Evolutionary conservation across 2,797 vertebrate genomes (phyloP).

Genomic region (Odontamblyopus lacepedii): DNA sequence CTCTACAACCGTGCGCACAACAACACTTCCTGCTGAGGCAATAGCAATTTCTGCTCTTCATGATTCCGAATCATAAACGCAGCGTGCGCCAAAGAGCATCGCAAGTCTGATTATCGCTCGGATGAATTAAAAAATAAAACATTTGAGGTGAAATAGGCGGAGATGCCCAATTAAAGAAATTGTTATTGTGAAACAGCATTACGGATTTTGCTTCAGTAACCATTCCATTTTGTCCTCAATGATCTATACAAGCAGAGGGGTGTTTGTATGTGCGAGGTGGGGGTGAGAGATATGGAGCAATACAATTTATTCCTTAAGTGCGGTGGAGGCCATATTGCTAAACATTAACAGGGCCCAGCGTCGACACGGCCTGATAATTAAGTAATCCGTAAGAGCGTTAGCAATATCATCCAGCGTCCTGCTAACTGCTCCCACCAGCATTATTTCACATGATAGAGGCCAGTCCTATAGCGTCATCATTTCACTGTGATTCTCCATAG

Average conservation of each 20-base stretch:
- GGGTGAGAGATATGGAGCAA: slow-evolving; percentile 74
- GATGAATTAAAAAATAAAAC: slow-evolving; percentile 70
- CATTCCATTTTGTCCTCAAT: slow-evolving; percentile 72
- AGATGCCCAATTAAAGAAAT: slow-evolving; percentile 77
- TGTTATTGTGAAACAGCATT: slow-evolving; percentile 71
- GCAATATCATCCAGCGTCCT: slow-evolving; percentile 78
- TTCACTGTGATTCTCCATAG: slow-evolving; percentile 63
- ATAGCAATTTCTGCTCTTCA: slow-evolving; percentile 71
- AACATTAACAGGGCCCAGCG: slow-evolving; percentile 78
- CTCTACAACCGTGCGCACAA: slow-evolving; percentile 60
- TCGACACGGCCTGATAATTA: slow-evolving; percentile 80
- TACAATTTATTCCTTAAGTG: slow-evolving; percentile 82
- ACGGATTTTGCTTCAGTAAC: slow-evolving; percentile 71
- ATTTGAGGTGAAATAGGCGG: slow-evolving; percentile 51
- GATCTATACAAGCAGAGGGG: slow-evolving; percentile 72
- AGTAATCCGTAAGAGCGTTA: slow-evolving; percentile 81
- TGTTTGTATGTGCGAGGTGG: slow-evolving; percentile 73
- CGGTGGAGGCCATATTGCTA: slow-evolving; percentile 77
- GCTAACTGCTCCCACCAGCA: slow-evolving; percentile 62
- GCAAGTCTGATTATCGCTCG: slow-evolving; percentile 57
- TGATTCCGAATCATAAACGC: slow-evolving; percentile 79
- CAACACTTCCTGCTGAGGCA: slow-evolving; percentile 67
- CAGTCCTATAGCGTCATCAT: slow-evolving; percentile 76
- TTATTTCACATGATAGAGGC: slow-evolving; percentile 74
- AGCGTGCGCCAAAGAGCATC: slow-evolving; percentile 69